Evolutionary conservation across 2,888 invertebrate genomes (phyloP).

Genomic region (Calephelis perditalis): DNA sequence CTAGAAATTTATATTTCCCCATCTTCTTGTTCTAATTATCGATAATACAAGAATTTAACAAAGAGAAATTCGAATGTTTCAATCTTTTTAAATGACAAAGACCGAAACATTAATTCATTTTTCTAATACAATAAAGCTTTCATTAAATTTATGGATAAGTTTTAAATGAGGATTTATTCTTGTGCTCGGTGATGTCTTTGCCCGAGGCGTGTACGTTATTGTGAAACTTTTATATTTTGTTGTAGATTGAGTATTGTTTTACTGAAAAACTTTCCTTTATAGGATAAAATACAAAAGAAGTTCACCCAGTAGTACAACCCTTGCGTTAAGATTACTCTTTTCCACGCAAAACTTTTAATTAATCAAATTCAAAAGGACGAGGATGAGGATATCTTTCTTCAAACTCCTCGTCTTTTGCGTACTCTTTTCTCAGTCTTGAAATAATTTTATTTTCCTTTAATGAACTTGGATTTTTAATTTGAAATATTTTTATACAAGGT

Average conservation of each 20-base stretch:
- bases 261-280: conserved; percentile 69
- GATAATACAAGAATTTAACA: too few relatives aligned
- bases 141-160: conserved; percentile 49
- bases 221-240: conserved; percentile 74
- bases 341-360: conserved; percentile 70
- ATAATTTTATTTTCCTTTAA: not conserved
- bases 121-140: conserved; percentile 38
- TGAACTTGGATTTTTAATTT: too few relatives aligned
- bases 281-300: conserved; percentile 72
- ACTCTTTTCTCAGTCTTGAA: conserved; percentile 1
- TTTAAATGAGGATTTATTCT: conserved; percentile 54
- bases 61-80: too few relatives aligned
- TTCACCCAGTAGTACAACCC: conserved; percentile 60
- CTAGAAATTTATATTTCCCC: too few relatives aligned
- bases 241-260: conserved; percentile 71
- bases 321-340: conserved; percentile 64
- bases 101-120: not conserved
- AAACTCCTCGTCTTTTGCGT: conserved; percentile 13
- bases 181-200: conserved; percentile 58
- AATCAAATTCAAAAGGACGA: conserved; percentile 60
- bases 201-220: conserved; percentile 71
- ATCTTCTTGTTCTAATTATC: too few relatives aligned
- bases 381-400: conserved; percentile 24
- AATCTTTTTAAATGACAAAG: too few relatives aligned
- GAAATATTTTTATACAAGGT: too few relatives aligned